These are phyloP conservation scores for Seira musarum DNA, from an alignment of 2,888 invertebrate species.

Conservation along the genomic window DNA sequence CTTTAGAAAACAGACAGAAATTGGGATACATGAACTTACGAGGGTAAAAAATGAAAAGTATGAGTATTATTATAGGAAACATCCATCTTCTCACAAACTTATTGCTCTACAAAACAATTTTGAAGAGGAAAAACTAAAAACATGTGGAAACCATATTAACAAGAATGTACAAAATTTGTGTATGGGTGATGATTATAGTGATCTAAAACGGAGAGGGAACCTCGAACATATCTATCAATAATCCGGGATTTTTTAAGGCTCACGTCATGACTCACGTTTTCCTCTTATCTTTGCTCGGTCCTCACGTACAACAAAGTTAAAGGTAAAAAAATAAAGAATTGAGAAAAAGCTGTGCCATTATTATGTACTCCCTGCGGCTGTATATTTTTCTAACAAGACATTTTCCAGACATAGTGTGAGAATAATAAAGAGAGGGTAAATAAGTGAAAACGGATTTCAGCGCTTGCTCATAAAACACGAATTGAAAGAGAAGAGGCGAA, in stretches of 20 bases:
- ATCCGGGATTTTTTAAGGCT: too few species aligned
- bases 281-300: neutral
- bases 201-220: too few species aligned
- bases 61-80: neutral
- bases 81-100: neutral
- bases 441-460: neutral
- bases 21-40: too few species aligned
- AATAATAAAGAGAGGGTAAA: neutral
- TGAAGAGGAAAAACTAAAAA: neutral
- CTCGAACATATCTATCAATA: too few species aligned
- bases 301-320: too few species aligned
- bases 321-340: too few species aligned
- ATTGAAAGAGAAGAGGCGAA: neutral
- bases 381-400: too few species aligned
- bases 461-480: neutral
- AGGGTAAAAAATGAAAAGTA: neutral
- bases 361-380: too few species aligned
- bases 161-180: neutral
- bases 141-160: conserved; percentile 33
- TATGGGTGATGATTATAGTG: neutral
- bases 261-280: neutral
- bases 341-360: too few species aligned
- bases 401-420: neutral
- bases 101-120: neutral
- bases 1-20: neutral